phyloP scores from a whole-genome alignment of 2,797 vertebrate genomes.

The Danio choprae region DNA sequence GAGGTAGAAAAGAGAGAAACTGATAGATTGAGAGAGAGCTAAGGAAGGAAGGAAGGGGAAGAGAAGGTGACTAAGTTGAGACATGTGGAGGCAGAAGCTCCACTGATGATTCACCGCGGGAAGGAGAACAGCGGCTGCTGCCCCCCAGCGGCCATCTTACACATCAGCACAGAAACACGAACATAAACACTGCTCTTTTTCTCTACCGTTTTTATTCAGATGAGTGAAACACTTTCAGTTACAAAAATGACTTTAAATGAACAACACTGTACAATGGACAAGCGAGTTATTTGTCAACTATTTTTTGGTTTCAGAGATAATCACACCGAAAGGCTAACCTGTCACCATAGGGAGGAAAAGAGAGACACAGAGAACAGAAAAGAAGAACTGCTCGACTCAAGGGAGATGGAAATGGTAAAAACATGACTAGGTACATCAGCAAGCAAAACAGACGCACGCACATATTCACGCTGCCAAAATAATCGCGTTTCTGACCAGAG shows the following conservation, averaged over 20 bases:
- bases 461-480: constrained; percentile 32
- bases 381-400: constrained; percentile 60
- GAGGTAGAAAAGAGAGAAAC: constrained; percentile 53
- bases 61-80: constrained; percentile 55
- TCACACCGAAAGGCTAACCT: constrained; percentile 84
- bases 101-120: constrained; percentile 22
- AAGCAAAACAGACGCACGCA: constrained; percentile 40
- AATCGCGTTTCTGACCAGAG: constrained; percentile 16
- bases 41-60: constrained; percentile 43
- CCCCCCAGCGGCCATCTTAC: constrained; percentile 3
- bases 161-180: too few relatives aligned
- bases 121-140: constrained; percentile 9
- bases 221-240: constrained; percentile 88
- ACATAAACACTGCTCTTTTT: background rate
- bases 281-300: constrained; percentile 81
- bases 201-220: constrained; percentile 84
- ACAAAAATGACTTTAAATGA: constrained; percentile 89
- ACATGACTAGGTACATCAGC: constrained; percentile 42
- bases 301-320: constrained; percentile 83
- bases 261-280: constrained; percentile 88
- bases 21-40: constrained; percentile 50
- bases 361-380: constrained; percentile 44
- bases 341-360: constrained; percentile 77
- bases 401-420: constrained; percentile 60
- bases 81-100: constrained; percentile 44